Percentiles rank a stretch among this genome's conserved stretches.
Evolutionary conservation across 2,888 invertebrate genomes (phyloP).

Genomic region (Hirtodrosophila trivittata): DNA sequence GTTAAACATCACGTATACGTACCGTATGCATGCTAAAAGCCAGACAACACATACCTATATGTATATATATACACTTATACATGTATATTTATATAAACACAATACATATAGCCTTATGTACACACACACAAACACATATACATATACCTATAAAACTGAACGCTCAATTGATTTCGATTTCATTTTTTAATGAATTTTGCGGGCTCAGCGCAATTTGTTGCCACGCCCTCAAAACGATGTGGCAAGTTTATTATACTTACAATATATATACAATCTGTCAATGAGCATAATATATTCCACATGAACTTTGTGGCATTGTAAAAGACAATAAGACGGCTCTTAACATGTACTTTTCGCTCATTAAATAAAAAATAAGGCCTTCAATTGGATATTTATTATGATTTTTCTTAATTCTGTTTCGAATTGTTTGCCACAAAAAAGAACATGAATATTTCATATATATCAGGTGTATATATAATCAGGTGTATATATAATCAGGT

Average conservation of each 20-base stretch:
- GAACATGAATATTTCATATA: no score
- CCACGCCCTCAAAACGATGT: conserved; percentile 25
- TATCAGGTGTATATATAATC: no score
- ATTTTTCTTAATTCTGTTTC: no score
- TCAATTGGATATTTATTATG: no score
- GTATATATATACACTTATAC: background rate
- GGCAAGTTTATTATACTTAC: conserved; percentile 7
- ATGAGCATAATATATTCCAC: conserved; percentile 17
- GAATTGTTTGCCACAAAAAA: no score
- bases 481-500: no score
- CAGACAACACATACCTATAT: conserved; percentile 10
- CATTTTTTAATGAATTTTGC: conserved; percentile 67
- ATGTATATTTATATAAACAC: background rate
- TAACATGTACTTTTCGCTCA: no score
- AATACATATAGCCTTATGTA: conserved; percentile 1
- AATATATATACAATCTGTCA: conserved; percentile 1
- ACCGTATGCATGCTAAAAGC: conserved; percentile 21
- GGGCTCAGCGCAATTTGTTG: conserved; percentile 44
- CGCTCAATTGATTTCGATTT: conserved; percentile 69
- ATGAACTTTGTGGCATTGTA: conserved; percentile 19
- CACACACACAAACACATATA: no score
- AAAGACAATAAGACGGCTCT: background rate
- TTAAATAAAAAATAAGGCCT: no score
- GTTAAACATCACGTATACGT: conserved; percentile 63
- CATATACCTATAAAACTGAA: conserved; percentile 43